Percentiles rank a stretch among this genome's conserved stretches.
Conservation (phyloP, 2,888 invertebrate species). For the Scaptomyza flava region DNA sequence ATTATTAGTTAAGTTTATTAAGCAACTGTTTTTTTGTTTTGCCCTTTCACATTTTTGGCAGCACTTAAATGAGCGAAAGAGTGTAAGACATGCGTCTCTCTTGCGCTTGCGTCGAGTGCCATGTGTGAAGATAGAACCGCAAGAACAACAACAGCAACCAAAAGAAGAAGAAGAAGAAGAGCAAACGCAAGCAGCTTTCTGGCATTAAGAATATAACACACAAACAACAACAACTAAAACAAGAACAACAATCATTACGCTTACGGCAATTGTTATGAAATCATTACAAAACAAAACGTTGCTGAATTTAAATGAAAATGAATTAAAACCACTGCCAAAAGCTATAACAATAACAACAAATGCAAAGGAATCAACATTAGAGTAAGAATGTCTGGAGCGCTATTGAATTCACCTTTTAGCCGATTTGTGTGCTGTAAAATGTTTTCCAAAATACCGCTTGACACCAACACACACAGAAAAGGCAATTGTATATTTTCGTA, state of each 20-base stretch:
- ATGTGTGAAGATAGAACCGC: slow-evolving; percentile 42
- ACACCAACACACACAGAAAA: not conserved
- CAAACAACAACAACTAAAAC: slow-evolving; percentile 8
- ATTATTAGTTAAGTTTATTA: not conserved
- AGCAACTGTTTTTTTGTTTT: not conserved
- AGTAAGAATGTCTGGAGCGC: not conserved
- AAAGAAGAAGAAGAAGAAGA: not conserved
- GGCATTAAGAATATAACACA: slow-evolving; percentile 20
- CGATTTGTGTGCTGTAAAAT: not conserved
- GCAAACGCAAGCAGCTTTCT: slow-evolving; percentile 36
- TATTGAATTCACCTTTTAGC: slow-evolving; percentile 16
- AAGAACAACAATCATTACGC: slow-evolving; percentile 49
- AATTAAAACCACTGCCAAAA: slow-evolving; percentile 6
- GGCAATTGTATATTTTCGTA: slow-evolving; percentile 19
- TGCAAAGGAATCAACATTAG: not conserved
- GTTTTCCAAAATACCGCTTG: slow-evolving; percentile 9
- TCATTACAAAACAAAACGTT: slow-evolving; percentile 76
- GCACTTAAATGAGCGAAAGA: slow-evolving; percentile 3
- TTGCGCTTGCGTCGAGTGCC: slow-evolving; percentile 49
- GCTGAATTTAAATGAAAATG: slow-evolving; percentile 14
- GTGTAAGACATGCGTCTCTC: slow-evolving; percentile 25
- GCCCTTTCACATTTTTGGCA: not conserved
- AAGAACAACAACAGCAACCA: slow-evolving; percentile 27
- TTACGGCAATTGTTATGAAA: slow-evolving; percentile 78
- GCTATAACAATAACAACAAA: not conserved